Evolutionary conservation across 2,797 vertebrate species (phyloP).

Genomic region (Choloepus didactylus): DNA sequence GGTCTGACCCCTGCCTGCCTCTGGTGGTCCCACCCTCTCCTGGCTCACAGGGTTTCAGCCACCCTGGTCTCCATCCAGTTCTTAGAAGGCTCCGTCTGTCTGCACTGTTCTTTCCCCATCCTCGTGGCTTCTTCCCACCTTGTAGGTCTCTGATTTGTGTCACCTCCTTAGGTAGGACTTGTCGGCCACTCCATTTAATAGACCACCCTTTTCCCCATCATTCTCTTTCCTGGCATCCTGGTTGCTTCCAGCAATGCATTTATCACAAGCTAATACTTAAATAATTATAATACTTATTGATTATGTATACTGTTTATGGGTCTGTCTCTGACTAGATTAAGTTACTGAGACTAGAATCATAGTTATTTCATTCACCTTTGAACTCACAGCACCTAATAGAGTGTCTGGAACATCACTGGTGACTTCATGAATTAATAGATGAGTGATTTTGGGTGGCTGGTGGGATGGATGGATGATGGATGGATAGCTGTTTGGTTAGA

Average conservation of each 20-base stretch:
- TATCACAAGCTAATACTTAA: not conserved
- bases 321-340: not conserved
- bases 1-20: not conserved
- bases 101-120: accelerated
- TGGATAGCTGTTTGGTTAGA: not conserved
- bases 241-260: not conserved
- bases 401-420: not conserved
- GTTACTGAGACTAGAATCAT: not conserved
- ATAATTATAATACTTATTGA: not conserved
- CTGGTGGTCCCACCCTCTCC: not conserved
- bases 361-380: not conserved
- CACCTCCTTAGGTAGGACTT: not conserved
- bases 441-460: not conserved
- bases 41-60: not conserved
- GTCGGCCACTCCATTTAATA: not conserved
- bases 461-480: not conserved
- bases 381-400: not conserved
- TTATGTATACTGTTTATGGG: not conserved
- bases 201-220: not conserved
- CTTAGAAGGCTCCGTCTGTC: not conserved
- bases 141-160: not conserved
- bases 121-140: not conserved
- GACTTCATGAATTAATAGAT: not conserved
- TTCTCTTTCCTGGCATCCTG: not conserved
- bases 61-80: not conserved